These are phyloP conservation scores for Drosophila birchii DNA, from an alignment of 2,888 invertebrate genomes.

Conservation along the genomic window DNA sequence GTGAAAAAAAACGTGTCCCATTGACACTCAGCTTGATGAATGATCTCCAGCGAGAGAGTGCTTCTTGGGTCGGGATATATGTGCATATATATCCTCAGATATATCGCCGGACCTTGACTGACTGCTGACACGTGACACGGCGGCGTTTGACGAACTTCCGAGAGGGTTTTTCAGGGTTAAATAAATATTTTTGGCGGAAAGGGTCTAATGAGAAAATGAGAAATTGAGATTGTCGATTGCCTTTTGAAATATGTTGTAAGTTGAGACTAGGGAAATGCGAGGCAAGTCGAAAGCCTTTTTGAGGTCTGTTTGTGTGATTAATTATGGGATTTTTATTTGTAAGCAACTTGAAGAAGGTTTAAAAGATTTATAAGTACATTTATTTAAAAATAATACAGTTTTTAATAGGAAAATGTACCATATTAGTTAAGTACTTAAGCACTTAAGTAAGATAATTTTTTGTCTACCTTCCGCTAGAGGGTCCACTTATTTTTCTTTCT, in stretches of 20 bases:
- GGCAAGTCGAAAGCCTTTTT: background rate
- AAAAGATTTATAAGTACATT: background rate
- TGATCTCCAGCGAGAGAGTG: conserved; percentile 53
- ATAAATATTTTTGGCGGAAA: conserved; percentile 19
- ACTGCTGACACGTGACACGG: conserved; percentile 74
- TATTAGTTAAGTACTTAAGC: background rate
- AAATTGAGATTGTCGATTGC: conserved; percentile 24
- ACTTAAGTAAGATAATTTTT: background rate
- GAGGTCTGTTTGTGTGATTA: conserved; percentile 7
- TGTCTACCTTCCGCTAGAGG: background rate
- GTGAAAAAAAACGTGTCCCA: conserved; percentile 74
- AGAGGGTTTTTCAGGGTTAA: conserved; percentile 4
- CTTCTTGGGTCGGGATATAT: conserved; percentile 10
- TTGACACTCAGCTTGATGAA: conserved; percentile 79
- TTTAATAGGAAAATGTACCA: background rate
- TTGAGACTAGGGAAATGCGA: background rate
- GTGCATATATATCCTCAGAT: conserved; percentile 37
- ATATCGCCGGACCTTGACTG: conserved; percentile 61
- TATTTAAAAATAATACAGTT: background rate
- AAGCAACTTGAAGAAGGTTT: background rate
- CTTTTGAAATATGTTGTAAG: background rate
- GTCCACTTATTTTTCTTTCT: too few species aligned
- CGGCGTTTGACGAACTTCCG: conserved; percentile 29
- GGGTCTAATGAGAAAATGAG: conserved; percentile 35
- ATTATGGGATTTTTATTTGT: background rate